Percentiles rank a stretch among this genome's conserved stretches.
These are phyloP conservation scores for Falco columbarius DNA, from an alignment of 2,797 vertebrate genomes.

Conservation along the genomic window DNA sequence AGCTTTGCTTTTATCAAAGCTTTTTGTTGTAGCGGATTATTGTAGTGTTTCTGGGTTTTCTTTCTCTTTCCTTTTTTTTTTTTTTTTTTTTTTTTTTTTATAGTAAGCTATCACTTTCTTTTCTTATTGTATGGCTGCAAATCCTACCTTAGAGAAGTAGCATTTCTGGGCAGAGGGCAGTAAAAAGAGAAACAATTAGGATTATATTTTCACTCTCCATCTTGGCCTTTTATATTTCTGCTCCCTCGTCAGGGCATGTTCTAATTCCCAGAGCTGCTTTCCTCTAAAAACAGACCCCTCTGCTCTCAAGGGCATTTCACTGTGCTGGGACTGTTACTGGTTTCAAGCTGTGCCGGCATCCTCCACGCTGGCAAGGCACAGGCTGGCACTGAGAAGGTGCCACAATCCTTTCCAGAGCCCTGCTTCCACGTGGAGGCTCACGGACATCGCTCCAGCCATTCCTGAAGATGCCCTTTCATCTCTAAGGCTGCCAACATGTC, in stretches of 20 bases:
- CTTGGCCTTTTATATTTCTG: background rate
- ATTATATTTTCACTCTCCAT: background rate
- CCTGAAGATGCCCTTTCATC: background rate
- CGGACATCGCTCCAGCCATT: background rate
- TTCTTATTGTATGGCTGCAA: background rate
- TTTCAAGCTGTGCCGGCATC: background rate
- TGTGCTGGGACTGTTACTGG: background rate
- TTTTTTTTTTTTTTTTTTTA: background rate
- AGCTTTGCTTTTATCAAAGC: slow-evolving; percentile 60
- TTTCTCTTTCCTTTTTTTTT: background rate
- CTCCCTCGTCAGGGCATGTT: background rate
- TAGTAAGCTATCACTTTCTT: background rate
- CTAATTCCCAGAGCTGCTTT: background rate
- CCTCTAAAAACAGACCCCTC: background rate
- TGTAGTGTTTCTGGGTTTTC: background rate
- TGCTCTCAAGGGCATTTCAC: background rate
- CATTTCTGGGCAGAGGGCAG: background rate
- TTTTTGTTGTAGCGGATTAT: slow-evolving; percentile 49
- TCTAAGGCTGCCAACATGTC: background rate
- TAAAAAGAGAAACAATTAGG: background rate
- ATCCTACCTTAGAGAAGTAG: background rate
- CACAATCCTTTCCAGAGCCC: background rate
- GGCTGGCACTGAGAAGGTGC: background rate
- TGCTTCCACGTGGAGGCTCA: background rate
- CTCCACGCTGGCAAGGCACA: accelerated